Evolutionary conservation across 2,797 vertebrate genomes (phyloP).

Genomic region (Harpagifer antarcticus): DNA sequence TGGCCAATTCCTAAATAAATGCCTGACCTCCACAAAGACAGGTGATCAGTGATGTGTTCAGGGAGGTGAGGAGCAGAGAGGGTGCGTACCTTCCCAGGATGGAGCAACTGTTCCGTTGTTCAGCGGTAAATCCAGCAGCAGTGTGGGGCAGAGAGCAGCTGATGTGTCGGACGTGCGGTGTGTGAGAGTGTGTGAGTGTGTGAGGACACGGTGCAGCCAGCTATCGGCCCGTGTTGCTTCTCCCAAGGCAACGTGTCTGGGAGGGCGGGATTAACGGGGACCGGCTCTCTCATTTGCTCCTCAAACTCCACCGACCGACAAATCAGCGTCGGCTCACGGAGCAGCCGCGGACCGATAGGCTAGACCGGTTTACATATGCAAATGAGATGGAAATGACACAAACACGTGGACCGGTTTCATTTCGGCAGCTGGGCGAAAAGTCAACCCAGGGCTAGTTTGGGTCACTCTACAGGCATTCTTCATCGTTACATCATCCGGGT

Average conservation of each 20-base stretch:
- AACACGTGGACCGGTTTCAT: slow-evolving; percentile 88
- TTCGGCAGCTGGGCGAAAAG: slow-evolving; percentile 79
- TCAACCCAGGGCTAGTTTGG: slow-evolving; percentile 70
- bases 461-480: slow-evolving; percentile 72
- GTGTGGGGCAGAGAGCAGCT: slow-evolving; percentile 62
- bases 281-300: slow-evolving; percentile 72
- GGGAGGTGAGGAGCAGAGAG: neutral
- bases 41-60: neutral
- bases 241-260: slow-evolving; percentile 88
- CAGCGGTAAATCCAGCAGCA: slow-evolving; percentile 76
- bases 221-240: slow-evolving; percentile 86
- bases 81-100: slow-evolving; percentile 74
- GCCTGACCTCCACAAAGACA: neutral
- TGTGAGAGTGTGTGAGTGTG: slow-evolving; percentile 52
- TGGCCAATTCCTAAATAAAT: slow-evolving; percentile 5
- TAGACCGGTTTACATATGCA: slow-evolving; percentile 81
- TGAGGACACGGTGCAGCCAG: slow-evolving; percentile 53
- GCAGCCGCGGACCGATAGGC: slow-evolving; percentile 77
- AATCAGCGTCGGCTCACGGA: slow-evolving; percentile 60
- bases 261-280: slow-evolving; percentile 71
- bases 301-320: slow-evolving; percentile 38
- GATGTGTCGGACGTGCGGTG: slow-evolving; percentile 71
- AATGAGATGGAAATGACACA: slow-evolving; percentile 85
- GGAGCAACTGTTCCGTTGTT: slow-evolving; percentile 78
- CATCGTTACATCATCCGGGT: slow-evolving; percentile 64